These are phyloP conservation scores for Tachina grossa DNA, from an alignment of 2,888 invertebrate genomes.

Conservation along the genomic window DNA sequence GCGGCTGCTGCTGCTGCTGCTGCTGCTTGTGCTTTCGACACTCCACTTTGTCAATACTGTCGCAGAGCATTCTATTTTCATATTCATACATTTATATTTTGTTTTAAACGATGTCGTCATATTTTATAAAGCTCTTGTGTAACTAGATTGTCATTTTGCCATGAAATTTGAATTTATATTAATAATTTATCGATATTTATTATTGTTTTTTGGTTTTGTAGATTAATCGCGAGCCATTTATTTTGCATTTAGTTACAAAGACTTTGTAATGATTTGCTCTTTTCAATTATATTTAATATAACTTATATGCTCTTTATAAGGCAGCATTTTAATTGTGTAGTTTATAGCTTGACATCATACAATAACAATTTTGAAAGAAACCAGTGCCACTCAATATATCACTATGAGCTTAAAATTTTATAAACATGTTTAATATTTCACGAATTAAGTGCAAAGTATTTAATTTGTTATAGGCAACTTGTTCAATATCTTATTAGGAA, in stretches of 20 bases:
- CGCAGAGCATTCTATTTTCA: not conserved
- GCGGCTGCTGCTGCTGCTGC: not conserved
- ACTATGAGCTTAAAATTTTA: too few species aligned
- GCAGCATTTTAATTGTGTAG: not conserved
- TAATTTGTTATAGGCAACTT: too few species aligned
- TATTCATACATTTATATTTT: not conserved
- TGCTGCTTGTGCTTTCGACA: not conserved
- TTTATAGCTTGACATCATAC: too few species aligned
- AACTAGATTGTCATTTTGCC: not conserved
- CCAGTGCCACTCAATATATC: too few species aligned
- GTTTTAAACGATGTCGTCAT: slow-evolving; percentile 31
- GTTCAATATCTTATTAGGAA: too few species aligned
- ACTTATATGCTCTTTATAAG: not conserved
- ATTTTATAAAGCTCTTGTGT: not conserved
- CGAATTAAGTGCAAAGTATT: too few species aligned
- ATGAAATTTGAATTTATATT: slow-evolving; percentile 14
- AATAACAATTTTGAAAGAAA: too few species aligned
- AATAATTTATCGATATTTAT: slow-evolving; percentile 1
- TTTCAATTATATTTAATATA: too few species aligned
- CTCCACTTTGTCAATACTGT: not conserved
- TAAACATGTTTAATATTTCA: too few species aligned
- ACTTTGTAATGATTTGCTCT: slow-evolving; percentile 2
- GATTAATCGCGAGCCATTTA: slow-evolving; percentile 7
- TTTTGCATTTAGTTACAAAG: not conserved
- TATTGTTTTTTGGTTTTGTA: not conserved